A percentile compares a stretch with the other conserved stretches of the same genome.
Evolutionary conservation across 2,888 invertebrate species (phyloP).

Genomic region (Drosophila birchii): DNA sequence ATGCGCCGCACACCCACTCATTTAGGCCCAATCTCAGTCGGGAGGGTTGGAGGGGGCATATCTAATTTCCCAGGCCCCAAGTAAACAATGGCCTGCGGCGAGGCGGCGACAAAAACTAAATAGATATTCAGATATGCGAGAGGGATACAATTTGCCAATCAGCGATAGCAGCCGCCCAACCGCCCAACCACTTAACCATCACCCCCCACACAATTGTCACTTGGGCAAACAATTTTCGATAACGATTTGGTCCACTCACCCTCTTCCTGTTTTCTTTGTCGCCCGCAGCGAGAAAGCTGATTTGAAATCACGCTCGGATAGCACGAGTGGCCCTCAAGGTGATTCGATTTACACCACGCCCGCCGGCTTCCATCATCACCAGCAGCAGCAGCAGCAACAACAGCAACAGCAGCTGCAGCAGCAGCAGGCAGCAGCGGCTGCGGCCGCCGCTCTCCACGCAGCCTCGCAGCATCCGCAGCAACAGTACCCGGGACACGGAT

Average conservation of each 20-base stretch:
- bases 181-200: conserved; percentile 21
- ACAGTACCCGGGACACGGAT: conserved; percentile 84
- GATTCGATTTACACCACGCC: conserved; percentile 90
- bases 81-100: conserved; percentile 57
- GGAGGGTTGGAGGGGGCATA: conserved; percentile 20
- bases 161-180: conserved; percentile 42
- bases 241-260: conserved; percentile 56
- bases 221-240: conserved; percentile 51
- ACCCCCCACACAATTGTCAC: conserved; percentile 60
- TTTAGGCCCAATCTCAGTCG: conserved; percentile 27
- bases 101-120: conserved; percentile 56
- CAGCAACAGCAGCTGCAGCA: conserved; percentile 72
- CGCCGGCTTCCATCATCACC: conserved; percentile 84
- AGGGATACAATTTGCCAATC: conserved; percentile 73
- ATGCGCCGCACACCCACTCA: conserved; percentile 7
- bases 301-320: conserved; percentile 85
- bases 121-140: conserved; percentile 68
- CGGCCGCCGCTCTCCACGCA: conserved; percentile 68
- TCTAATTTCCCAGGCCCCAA: conserved; percentile 54
- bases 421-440: conserved; percentile 65
- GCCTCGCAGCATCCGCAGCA: conserved; percentile 78
- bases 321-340: conserved; percentile 88
- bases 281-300: conserved; percentile 84
- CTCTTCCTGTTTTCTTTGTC: conserved; percentile 28
- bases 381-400: conserved; percentile 77